These are phyloP conservation scores for Rosalia funebris DNA, from an alignment of 2,888 invertebrate genomes.

Conservation along the genomic window DNA sequence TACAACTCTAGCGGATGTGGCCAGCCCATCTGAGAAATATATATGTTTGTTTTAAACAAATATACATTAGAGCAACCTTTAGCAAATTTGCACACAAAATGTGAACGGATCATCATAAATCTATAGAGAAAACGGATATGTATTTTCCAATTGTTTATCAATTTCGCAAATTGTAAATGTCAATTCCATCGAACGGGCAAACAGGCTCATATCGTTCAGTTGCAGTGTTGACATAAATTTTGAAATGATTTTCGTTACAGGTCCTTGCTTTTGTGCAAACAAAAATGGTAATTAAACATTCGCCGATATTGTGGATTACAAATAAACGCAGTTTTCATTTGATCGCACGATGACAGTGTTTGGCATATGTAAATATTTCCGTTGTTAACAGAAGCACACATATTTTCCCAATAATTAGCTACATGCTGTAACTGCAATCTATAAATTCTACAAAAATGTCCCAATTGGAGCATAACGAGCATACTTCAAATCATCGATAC, in stretches of 20 bases:
- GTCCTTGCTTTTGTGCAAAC: slow-evolving; percentile 28
- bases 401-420: too few relatives aligned
- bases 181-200: slow-evolving; percentile 33
- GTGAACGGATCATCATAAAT: slow-evolving; percentile 1
- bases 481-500: too few relatives aligned
- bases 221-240: slow-evolving; percentile 39
- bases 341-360: not conserved
- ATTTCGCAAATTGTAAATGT: slow-evolving; percentile 30
- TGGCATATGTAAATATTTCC: not conserved
- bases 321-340: slow-evolving; percentile 14
- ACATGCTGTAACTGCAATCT: not conserved
- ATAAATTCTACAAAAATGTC: too few relatives aligned
- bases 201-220: slow-evolving; percentile 34
- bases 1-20: not conserved
- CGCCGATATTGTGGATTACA: slow-evolving; percentile 28
- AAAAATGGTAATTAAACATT: slow-evolving; percentile 33
- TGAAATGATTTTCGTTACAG: slow-evolving; percentile 27
- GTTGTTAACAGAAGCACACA: too few relatives aligned
- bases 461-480: too few relatives aligned
- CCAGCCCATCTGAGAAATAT: not conserved
- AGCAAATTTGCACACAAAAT: slow-evolving; percentile 6
- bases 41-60: slow-evolving; percentile 16
- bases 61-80: slow-evolving; percentile 5
- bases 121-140: slow-evolving; percentile 7
- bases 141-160: slow-evolving; percentile 22